Evolutionary conservation across 2,888 invertebrate species (phyloP).

Genomic region (Erebia aethiops): DNA sequence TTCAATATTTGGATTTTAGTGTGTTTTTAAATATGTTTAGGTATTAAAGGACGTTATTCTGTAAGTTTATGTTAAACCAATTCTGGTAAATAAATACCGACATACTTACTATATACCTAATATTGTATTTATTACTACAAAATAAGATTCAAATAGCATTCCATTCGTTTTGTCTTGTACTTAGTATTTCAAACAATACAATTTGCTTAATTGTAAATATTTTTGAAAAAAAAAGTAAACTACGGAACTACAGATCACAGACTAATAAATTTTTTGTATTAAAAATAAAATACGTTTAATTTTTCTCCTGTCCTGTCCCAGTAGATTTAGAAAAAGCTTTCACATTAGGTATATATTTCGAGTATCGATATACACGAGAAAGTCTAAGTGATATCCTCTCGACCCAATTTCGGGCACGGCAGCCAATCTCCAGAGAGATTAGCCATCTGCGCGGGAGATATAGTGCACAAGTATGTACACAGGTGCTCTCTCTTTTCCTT

Average conservation of each 20-base stretch:
- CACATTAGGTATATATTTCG: too few species aligned
- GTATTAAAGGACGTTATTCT: constrained; percentile 26
- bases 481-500: too few species aligned
- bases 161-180: constrained; percentile 58
- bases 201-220: constrained; percentile 59
- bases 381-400: too few species aligned
- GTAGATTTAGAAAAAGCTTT: too few species aligned
- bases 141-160: constrained; percentile 46
- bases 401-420: too few species aligned
- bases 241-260: constrained; percentile 68
- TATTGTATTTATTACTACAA: constrained; percentile 32
- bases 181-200: constrained; percentile 62
- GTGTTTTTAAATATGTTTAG: not conserved
- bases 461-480: too few species aligned
- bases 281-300: constrained; percentile 14
- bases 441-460: too few species aligned
- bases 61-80: constrained; percentile 15
- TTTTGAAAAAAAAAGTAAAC: constrained; percentile 51
- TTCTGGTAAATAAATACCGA: constrained; percentile 17
- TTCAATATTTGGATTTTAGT: too few species aligned
- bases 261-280: constrained; percentile 74
- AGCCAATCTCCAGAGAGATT: too few species aligned
- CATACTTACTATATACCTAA: not conserved
- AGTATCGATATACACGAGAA: too few species aligned
- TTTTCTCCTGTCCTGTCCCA: not conserved